These are phyloP conservation scores for Patiria miniata DNA, from an alignment of 35 echinoderm and acorn worm genomes.

Conservation along the genomic window DNA sequence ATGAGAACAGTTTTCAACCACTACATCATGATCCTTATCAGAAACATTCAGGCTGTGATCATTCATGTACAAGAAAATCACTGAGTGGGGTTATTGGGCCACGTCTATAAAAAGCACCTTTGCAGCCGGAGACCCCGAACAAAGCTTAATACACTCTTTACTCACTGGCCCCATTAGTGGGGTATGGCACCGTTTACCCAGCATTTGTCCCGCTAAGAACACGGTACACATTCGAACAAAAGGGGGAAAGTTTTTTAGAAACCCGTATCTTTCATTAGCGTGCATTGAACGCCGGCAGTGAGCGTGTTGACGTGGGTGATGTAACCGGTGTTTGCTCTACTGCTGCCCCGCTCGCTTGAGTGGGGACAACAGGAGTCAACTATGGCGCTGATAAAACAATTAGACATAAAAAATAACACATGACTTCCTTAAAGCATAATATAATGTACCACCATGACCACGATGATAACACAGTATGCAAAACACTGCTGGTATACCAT, in stretches of 20 bases:
- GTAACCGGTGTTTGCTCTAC: slow-evolving; percentile 19
- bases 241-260: slow-evolving; percentile 28
- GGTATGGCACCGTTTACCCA: slow-evolving; percentile 18
- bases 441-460: background rate
- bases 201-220: slow-evolving; percentile 27
- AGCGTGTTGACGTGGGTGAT: slow-evolving; percentile 27
- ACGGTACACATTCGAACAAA: slow-evolving; percentile 28
- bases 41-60: background rate
- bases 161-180: slow-evolving; percentile 20
- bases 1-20: background rate
- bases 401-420: background rate
- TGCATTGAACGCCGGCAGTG: background rate
- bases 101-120: slow-evolving; percentile 1
- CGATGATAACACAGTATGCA: too few relatives aligned
- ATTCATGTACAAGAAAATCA: slow-evolving; percentile 4
- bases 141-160: slow-evolving; percentile 14
- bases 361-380: background rate
- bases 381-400: background rate
- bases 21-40: too few relatives aligned
- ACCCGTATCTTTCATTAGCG: slow-evolving; percentile 21
- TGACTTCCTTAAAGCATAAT: slow-evolving; percentile 11
- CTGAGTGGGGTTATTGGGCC: slow-evolving; percentile 10
- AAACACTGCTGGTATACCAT: too few relatives aligned
- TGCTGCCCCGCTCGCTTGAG: slow-evolving; percentile 20
- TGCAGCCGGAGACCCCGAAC: background rate